Evolutionary conservation across 2,797 vertebrate genomes (phyloP), one percentile per base, ranked within the genome.

Genomic region (Gadopsis marmoratus): DNA sequence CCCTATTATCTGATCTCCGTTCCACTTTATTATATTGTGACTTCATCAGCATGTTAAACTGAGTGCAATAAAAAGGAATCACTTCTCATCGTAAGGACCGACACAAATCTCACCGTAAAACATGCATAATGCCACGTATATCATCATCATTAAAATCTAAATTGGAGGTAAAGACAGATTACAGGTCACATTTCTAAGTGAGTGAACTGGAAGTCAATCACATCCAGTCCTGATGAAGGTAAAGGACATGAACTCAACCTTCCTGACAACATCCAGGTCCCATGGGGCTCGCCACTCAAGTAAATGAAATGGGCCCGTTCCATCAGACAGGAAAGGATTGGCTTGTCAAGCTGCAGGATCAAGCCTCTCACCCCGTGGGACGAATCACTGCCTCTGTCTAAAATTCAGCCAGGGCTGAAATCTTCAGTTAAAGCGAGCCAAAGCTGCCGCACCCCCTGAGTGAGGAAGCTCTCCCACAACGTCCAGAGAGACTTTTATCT

Each of bases 271-370:
- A 17, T 59, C 41, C 14, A 21, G 68, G 59, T 84, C 89, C 69
- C 56, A 8, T 61, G 48, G 64, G 71, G 9, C 21, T 62, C n/a
- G 10, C 48, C 75, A 67, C 64, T 89, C 66, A 53, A 66, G 14
- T 33, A 87, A 86, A 88, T 88, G 81, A 89, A 87, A 85, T 62
- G 64, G 54, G 21, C 70, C 66, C 71, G 1, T 71, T 66, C 68
- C 6, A 9, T 63, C 35, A 21, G 81, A 84, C 64, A 48, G 79
- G 50, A 67, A 63, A 45, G 21, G 41, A 78, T 73, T 61, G 43
- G 58, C 64, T 59, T 47, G 65, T 89, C 81, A 54, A 33, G 81
- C 70, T 67, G 55, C 59, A 72, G 71, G 67, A 84, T 83, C 17
- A 37, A 83, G 60, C 37, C 39, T 76, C 61, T 71, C 41, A 31